Base-by-base conservation (phyloP, 2,797 vertebrate species). In the Chelon labrosus region DNA sequence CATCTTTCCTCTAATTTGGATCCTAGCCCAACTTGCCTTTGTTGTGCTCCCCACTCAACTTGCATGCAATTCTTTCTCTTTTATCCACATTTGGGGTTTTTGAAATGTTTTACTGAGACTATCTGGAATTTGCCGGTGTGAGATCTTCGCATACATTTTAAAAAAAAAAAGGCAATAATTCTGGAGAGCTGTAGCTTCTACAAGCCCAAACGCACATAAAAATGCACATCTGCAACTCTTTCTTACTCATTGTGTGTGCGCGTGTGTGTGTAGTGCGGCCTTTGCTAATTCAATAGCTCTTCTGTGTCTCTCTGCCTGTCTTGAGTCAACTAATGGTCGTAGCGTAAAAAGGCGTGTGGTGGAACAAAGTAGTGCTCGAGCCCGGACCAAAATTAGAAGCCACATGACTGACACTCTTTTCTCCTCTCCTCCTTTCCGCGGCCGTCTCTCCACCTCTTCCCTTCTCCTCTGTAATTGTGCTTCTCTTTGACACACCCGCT, bases 401-500 rank as follows among this genome's bases (percentile, higher is more conserved):
- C 72, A 27, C 74, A 75, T 75, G 84, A 84, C 77, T 66, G 80
- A 80, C 61, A 73, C 73, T 66, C 54, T 16, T 54, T 76, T 42
- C 67, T 19, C 46, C 71, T 70, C 38, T 59, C n/a, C 14, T 10
- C 1, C 6, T 39, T 12, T 73, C 38, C 44, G 20, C 25, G 65
- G 60, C 62, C 6, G 70, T 82, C 83, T 73, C 84, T 77, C 74
- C 73, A 71, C 76, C 76, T 85, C 81, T 70, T 61, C 73, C 62
- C 69, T 46, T 56, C 73, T 77, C 60, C 82, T 89, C 91, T 95
- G 80, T 94, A 93, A 95, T 94, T 92, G 89, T 69, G 81, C 73
- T n/a, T 80, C 81, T 85, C 89, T 93, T 91, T 92, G 91, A 93
- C 88, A 90, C 93, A 83, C 93, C 91, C 92, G 61, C 89, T 88